phyloP scores from a whole-genome alignment of 2,113 vertebrate species.

The Micronisus gabar region DNA sequence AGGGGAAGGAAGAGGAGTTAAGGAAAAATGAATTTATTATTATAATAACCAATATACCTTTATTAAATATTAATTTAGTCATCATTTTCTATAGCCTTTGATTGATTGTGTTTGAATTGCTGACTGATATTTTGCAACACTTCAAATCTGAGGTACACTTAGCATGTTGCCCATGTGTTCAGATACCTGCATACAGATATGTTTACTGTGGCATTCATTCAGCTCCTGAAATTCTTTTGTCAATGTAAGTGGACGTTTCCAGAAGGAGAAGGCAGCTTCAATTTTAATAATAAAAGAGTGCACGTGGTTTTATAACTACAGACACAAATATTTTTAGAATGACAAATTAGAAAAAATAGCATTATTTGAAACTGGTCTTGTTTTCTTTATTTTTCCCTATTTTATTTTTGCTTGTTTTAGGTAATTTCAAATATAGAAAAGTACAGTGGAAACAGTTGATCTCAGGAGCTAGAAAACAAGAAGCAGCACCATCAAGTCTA shows the following conservation, averaged over 20 bases:
- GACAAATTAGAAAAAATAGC: neutral
- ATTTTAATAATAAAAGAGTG: neutral
- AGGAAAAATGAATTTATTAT: neutral
- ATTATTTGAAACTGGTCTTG: neutral
- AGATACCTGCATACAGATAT: neutral
- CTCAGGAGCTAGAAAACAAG: neutral
- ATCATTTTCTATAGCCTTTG: neutral
- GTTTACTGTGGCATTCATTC: neutral
- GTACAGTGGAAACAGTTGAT: neutral
- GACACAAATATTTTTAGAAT: neutral
- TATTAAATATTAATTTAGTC: slow-evolving; percentile 55
- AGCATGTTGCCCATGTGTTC: neutral
- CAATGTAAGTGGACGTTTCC: neutral
- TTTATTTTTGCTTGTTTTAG: neutral
- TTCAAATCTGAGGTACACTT: neutral
- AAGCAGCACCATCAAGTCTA: neutral
- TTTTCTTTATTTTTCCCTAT: neutral
- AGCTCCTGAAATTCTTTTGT: slow-evolving; percentile 23
- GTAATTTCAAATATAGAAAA: neutral
- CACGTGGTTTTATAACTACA: neutral
- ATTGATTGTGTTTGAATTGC: slow-evolving; percentile 16
- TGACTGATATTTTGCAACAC: slow-evolving; percentile 4
- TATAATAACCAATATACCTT: slow-evolving; percentile 25
- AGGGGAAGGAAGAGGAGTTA: neutral
- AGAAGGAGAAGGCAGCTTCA: neutral